A percentile compares a stretch with the other conserved stretches of the same genome.
Evolutionary conservation across 2,888 invertebrate genomes (phyloP).

Genomic region (Drosophila macrospina): DNA sequence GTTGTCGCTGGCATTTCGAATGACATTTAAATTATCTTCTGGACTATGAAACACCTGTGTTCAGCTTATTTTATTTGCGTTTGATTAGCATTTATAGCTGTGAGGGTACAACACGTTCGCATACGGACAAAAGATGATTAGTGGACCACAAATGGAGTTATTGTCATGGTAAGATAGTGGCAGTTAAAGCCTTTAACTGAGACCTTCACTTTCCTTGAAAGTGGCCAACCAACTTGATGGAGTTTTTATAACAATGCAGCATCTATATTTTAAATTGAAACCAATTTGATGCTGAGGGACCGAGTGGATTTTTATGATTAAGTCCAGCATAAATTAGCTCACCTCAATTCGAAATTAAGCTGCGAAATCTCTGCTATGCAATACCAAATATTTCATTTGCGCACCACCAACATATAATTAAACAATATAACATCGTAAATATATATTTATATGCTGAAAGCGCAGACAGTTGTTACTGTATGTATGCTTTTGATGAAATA

Average conservation of each 20-base stretch:
- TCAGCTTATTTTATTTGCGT: constrained; percentile 51
- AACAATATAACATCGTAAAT: background rate
- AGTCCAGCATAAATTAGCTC: constrained; percentile 30
- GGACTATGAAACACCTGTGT: constrained; percentile 36
- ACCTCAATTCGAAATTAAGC: background rate
- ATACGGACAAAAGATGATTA: constrained; percentile 52
- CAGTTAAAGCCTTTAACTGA: constrained; percentile 7
- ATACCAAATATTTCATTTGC: background rate
- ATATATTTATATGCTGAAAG: background rate
- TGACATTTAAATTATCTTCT: constrained; percentile 56
- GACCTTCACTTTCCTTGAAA: constrained; percentile 31
- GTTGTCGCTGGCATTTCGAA: constrained; percentile 65
- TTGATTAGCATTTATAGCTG: constrained; percentile 64
- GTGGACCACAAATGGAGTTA: constrained; percentile 32
- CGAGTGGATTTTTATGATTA: constrained; percentile 33
- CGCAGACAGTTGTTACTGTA: background rate
- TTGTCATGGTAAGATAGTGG: constrained; percentile 52
- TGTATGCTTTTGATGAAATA: constrained; percentile 7
- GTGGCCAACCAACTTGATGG: constrained; percentile 14
- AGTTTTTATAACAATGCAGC: background rate
- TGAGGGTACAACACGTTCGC: constrained; percentile 31
- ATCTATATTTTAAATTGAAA: constrained; percentile 34
- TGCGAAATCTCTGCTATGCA: constrained; percentile 3
- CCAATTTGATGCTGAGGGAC: constrained; percentile 35
- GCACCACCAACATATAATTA: background rate